Evolutionary conservation across 2,888 invertebrate species (phyloP).

Genomic region (Muschampia plurimacula): DNA sequence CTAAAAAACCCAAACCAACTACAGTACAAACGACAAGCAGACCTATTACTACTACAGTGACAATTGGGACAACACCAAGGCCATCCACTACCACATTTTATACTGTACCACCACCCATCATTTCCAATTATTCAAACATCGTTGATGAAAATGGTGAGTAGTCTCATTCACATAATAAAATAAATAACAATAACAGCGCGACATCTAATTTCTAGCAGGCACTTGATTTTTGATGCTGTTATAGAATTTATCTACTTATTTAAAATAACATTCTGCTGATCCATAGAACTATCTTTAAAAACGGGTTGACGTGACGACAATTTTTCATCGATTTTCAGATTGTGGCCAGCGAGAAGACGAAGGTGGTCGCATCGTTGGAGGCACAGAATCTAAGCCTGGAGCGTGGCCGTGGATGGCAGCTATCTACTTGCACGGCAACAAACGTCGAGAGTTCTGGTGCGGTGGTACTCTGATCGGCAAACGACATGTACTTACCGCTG

Average conservation of each 20-base stretch:
- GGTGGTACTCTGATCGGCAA: slow-evolving; percentile 95
- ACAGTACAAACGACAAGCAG: slow-evolving; percentile 56
- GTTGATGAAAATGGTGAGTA: slow-evolving; percentile 82
- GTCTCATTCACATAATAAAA: too few species aligned
- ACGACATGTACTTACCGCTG: slow-evolving; percentile 94
- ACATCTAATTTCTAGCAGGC: too few species aligned
- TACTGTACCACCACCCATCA: slow-evolving; percentile 69
- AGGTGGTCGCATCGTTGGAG: slow-evolving; percentile 96
- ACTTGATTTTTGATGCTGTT: too few species aligned
- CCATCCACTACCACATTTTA: slow-evolving; percentile 76
- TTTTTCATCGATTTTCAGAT: slow-evolving; percentile 78
- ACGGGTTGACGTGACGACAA: too few species aligned
- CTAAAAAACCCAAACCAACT: slow-evolving; percentile 65
- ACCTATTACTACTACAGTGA: slow-evolving; percentile 53
- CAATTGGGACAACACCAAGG: slow-evolving; percentile 58
- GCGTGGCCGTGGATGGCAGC: slow-evolving; percentile 99
- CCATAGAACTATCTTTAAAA: too few species aligned
- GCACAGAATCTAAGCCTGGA: slow-evolving; percentile 93
- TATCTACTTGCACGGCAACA: slow-evolving; percentile 94
- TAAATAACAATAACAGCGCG: too few species aligned
- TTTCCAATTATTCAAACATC: slow-evolving; percentile 79
- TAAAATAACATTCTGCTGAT: too few species aligned
- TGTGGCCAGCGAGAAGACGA: slow-evolving; percentile 94
- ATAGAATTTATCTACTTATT: too few species aligned
- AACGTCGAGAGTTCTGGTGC: slow-evolving; percentile 96